These are phyloP conservation scores for Piscicola geometra DNA, from an alignment of 2,888 invertebrate species.

Conservation along the genomic window DNA sequence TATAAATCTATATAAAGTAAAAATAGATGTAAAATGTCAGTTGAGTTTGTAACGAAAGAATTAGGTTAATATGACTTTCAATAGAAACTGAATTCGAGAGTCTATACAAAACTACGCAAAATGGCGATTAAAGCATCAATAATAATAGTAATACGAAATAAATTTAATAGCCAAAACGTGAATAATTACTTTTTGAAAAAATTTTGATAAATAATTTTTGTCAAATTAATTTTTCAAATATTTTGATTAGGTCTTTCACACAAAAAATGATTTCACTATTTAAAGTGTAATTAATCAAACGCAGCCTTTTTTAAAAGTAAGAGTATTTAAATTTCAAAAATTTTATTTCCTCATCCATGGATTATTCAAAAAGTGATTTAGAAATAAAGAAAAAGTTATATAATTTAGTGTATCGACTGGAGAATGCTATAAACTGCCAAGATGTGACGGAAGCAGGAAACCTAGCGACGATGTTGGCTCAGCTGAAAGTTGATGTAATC, in stretches of 20 bases:
- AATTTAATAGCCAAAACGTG: background rate
- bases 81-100: background rate
- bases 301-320: background rate
- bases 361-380: background rate
- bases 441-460: background rate
- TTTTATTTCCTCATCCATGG: too few species aligned
- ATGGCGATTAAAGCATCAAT: slow-evolving; percentile 34
- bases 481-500: background rate
- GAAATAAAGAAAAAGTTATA: background rate
- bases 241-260: background rate
- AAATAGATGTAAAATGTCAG: slow-evolving; percentile 21
- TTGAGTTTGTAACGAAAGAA: background rate
- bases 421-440: slow-evolving; percentile 9
- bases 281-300: background rate
- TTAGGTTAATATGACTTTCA: background rate
- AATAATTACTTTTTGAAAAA: too few species aligned
- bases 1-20: slow-evolving; percentile 17
- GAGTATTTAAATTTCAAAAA: too few species aligned
- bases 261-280: background rate
- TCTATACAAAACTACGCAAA: slow-evolving; percentile 34
- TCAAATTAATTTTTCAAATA: slow-evolving; percentile 2
- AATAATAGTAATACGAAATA: slow-evolving; percentile 24
- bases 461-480: background rate
- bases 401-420: background rate
- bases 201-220: background rate